Percentiles rank a stretch among this genome's conserved stretches.
These are phyloP conservation scores for Strigops habroptila DNA, from an alignment of 2,113 vertebrate species.

Conservation along the genomic window DNA sequence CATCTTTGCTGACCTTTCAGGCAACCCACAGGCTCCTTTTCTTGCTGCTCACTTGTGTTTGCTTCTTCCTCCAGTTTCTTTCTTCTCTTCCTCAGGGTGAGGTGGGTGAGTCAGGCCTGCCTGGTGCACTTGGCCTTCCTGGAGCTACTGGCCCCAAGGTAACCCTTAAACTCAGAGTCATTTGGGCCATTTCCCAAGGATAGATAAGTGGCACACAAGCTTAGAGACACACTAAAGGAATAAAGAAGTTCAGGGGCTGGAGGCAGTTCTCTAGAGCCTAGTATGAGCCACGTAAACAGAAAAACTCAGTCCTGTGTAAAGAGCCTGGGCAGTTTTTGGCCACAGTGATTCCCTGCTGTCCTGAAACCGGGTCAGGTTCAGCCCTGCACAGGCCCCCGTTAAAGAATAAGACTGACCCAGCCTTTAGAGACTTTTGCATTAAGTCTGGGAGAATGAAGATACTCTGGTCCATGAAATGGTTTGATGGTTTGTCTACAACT, in stretches of 20 bases:
- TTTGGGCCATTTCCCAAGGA: background rate
- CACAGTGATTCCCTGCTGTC: background rate
- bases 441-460: background rate
- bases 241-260: background rate
- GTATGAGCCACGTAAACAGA: accelerated
- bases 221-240: background rate
- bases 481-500: background rate
- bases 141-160: slow-evolving; percentile 83
- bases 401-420: background rate
- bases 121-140: slow-evolving; percentile 63
- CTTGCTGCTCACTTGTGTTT: background rate
- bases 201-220: background rate
- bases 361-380: background rate
- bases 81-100: slow-evolving; percentile 78
- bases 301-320: background rate
- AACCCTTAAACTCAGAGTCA: background rate
- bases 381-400: accelerated
- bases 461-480: background rate
- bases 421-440: background rate
- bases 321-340: background rate
- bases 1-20: background rate
- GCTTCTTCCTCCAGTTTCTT: background rate
- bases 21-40: background rate
- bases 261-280: background rate
- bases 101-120: slow-evolving; percentile 71